These are phyloP conservation scores for Encarsia formosa DNA, from an alignment of 2,888 invertebrate species.

Conservation along the genomic window DNA sequence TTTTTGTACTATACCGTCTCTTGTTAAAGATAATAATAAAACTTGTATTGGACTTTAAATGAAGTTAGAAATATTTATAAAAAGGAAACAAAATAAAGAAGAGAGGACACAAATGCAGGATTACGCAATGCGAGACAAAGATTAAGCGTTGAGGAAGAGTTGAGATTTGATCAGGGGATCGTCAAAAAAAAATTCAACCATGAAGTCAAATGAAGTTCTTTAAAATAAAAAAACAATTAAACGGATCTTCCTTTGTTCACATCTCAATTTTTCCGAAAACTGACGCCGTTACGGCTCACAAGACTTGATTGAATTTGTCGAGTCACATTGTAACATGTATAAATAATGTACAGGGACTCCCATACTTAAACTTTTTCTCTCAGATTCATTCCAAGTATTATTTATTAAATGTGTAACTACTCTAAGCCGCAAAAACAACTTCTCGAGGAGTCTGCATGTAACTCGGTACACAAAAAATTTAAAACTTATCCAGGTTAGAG, in stretches of 20 bases:
- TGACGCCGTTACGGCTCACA: slow-evolving; percentile 23
- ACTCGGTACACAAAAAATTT: slow-evolving; percentile 2
- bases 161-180: not conserved
- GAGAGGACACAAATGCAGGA: slow-evolving; percentile 18
- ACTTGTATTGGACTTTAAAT: slow-evolving; percentile 25
- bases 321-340: slow-evolving; percentile 28
- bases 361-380: slow-evolving; percentile 23
- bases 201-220: no score
- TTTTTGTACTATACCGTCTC: slow-evolving; percentile 29
- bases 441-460: slow-evolving; percentile 21
- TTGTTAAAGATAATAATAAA: slow-evolving; percentile 23
- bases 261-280: not conserved
- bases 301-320: slow-evolving; percentile 24
- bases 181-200: no score
- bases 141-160: not conserved
- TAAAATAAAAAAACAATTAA: not conserved
- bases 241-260: not conserved
- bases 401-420: slow-evolving; percentile 13
- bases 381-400: slow-evolving; percentile 19
- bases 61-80: slow-evolving; percentile 12
- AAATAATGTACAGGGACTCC: slow-evolving; percentile 30
- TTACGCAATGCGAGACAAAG: slow-evolving; percentile 5
- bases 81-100: slow-evolving; percentile 16
- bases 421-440: slow-evolving; percentile 10
- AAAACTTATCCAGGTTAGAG: no score